phyloP scores from a whole-genome alignment of 2,113 vertebrate genomes.

The Camelus dromedarius region DNA sequence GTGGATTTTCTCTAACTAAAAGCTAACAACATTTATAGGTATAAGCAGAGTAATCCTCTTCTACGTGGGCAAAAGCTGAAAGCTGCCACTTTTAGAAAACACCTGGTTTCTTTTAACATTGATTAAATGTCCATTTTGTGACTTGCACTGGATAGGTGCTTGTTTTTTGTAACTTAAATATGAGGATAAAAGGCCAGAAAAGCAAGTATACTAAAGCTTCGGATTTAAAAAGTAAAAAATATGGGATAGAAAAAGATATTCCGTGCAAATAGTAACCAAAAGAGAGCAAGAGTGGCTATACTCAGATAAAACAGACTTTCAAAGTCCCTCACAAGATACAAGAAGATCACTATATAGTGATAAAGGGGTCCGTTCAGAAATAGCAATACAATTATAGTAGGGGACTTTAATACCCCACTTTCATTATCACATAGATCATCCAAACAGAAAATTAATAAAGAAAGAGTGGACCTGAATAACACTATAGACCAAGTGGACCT shows the following conservation, averaged over 20 bases:
- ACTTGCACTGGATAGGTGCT: neutral
- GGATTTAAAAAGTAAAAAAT: slow-evolving; percentile 57
- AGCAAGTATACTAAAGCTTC: slow-evolving; percentile 30
- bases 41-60: neutral
- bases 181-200: neutral
- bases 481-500: neutral
- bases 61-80: neutral
- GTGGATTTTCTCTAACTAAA: slow-evolving; percentile 70
- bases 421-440: neutral
- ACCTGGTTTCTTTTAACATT: neutral
- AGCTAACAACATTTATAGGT: slow-evolving; percentile 49
- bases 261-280: neutral
- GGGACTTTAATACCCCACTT: neutral
- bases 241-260: neutral
- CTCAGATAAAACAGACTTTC: slow-evolving; percentile 37
- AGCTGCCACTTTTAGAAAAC: slow-evolving; percentile 27
- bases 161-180: neutral
- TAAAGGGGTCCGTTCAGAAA: neutral
- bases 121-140: slow-evolving; percentile 17
- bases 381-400: neutral
- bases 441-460: neutral
- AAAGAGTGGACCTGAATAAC: neutral
- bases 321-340: neutral
- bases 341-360: neutral
- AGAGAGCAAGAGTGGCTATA: neutral